Evolutionary conservation across 2,888 invertebrate genomes (phyloP).

Genomic region (Tetanocera ferruginea): DNA sequence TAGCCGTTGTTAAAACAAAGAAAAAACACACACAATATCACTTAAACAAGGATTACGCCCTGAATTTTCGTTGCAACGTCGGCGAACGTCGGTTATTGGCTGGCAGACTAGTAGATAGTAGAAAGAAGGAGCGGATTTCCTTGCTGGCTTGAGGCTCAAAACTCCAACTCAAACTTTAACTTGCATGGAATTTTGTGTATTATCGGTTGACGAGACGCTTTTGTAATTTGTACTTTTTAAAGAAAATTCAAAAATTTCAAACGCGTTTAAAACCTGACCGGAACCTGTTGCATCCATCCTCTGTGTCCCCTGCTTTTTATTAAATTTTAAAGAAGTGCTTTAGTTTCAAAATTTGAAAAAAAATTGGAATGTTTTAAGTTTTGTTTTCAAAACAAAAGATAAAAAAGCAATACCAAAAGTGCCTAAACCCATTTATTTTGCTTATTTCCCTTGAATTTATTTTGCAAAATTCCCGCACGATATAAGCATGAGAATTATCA

Average conservation of each 20-base stretch:
- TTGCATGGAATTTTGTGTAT: neutral
- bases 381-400: neutral
- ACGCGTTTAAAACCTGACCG: neutral
- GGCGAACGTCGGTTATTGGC: neutral
- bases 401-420: neutral
- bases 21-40: neutral
- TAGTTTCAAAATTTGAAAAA: neutral
- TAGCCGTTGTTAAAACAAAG: neutral
- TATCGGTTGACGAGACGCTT: neutral
- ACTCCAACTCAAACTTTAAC: neutral
- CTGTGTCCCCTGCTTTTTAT: neutral
- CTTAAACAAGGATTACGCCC: slow-evolving; percentile 23
- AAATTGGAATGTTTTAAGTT: neutral
- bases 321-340: neutral
- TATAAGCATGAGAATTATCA: slow-evolving; percentile 19
- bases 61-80: slow-evolving; percentile 19
- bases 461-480: slow-evolving; percentile 15
- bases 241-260: neutral
- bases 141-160: neutral
- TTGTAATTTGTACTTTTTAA: neutral
- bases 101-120: neutral
- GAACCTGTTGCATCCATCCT: slow-evolving; percentile 7
- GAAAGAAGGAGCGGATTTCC: neutral
- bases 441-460: slow-evolving; percentile 17
- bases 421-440: neutral